Base-by-base conservation (phyloP, 2,888 invertebrate genomes). In the Sinopyrophorus schimmeli region DNA sequence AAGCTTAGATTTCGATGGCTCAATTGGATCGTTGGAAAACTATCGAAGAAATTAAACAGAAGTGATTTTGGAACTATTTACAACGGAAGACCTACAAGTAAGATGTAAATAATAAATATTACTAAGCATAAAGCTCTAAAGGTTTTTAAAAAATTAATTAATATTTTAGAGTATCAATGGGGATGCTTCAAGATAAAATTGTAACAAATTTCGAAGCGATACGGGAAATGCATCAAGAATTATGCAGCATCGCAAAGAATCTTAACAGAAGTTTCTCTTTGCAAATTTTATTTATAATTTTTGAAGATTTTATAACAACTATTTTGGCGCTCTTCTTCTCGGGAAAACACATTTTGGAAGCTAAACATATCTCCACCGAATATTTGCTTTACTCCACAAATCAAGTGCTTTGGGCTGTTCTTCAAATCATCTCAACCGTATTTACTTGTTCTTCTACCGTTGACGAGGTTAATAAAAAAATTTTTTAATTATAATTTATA, bases 271-370 rank as follows among this genome's bases (percentile, higher is more conserved):
- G 31, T 1, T 47, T 32, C 30, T 24, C 31, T 5, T 14, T 39
- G 5, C 39, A 47, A 9, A 32, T 47, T 5, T 14, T 47, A 5
- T n/a, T 47, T 1, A 32, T 47, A 26, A 16, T 47, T 7, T 3
- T 32, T n/a, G 31, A 39, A 11, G 28, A 12, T 10, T 44, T 41
- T 24, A 24, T 48, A 15, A 30, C 16, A n/a, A 16, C 31, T 5
- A 46, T 39, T 24, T 23, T 30, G 4, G 24, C 26, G 1, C 10
- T 46, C 10, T 37, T 23, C 32, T 46, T 38, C 26, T 9, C 20
- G 7, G 46, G 46, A 12, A 30, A 26, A 26, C 15, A 30, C 12
- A 9, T 24, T 1, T 15, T 44, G 10, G n/a, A 12, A 3, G 11
- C 23, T n/a, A 9, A 20, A 1, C 2, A 11, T 1, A 12, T 30